Conservation (phyloP, 1,140 invertebrate genomes). For the Heliconius hermathena region DNA sequence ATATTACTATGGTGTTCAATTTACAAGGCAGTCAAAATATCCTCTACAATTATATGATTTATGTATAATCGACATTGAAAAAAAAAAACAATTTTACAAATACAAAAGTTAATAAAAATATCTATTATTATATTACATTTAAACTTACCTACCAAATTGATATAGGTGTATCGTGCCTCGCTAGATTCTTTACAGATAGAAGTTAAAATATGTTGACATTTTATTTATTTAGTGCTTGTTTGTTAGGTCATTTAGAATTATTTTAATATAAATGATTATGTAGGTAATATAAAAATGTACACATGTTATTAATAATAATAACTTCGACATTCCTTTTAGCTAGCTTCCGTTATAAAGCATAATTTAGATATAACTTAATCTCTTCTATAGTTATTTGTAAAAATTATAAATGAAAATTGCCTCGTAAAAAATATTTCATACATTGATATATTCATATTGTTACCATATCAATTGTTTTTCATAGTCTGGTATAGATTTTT, state of each 20-base stretch:
- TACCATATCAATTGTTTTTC: slow-evolving; percentile 76
- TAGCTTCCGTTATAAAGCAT: slow-evolving; percentile 26
- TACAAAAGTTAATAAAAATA: not conserved
- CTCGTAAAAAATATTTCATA: slow-evolving; percentile 50
- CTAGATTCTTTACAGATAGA: slow-evolving; percentile 10
- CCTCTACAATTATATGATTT: slow-evolving; percentile 1
- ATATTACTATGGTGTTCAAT: slow-evolving; percentile 40
- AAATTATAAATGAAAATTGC: slow-evolving; percentile 28
- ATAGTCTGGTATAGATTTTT: slow-evolving; percentile 71
- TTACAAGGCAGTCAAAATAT: slow-evolving; percentile 29
- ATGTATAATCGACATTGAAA: not conserved
- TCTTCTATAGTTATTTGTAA: slow-evolving; percentile 40
- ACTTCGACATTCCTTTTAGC: slow-evolving; percentile 36
- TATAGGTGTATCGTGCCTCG: slow-evolving; percentile 32
- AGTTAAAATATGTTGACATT: slow-evolving; percentile 4
- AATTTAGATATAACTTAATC: slow-evolving; percentile 33
- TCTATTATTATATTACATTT: not conserved
- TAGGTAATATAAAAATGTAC: slow-evolving; percentile 10
- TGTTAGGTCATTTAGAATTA: slow-evolving; percentile 13
- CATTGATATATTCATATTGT: slow-evolving; percentile 66
- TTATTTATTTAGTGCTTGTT: slow-evolving; percentile 8
- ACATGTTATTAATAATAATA: slow-evolving; percentile 17
- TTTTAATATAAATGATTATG: slow-evolving; percentile 13
- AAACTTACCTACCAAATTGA: not conserved
- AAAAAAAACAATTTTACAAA: not conserved